A percentile compares a stretch with the other conserved stretches of the same genome.
Evolutionary conservation across 2,113 vertebrate genomes (phyloP).

Genomic region (Labeo rohita): DNA sequence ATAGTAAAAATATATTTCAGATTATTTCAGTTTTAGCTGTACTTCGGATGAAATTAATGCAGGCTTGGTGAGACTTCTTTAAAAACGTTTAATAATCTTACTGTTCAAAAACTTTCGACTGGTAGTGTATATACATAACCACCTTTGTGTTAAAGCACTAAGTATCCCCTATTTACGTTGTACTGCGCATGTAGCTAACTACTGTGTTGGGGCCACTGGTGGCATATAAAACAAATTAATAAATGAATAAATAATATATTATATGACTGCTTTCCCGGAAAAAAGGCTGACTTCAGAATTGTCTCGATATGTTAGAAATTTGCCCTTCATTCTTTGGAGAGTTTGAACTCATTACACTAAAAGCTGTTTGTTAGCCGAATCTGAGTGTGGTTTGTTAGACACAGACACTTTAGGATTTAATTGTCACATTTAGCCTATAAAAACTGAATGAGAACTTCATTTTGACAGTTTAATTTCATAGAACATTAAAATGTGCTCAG

Average conservation of each 20-base stretch:
- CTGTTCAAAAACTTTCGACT: too few relatives aligned
- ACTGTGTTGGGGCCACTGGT: background rate
- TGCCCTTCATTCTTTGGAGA: background rate
- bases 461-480: slow-evolving; percentile 28
- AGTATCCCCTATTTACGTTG: background rate
- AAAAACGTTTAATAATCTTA: too few relatives aligned
- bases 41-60: too few relatives aligned
- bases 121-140: too few relatives aligned
- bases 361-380: background rate
- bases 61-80: too few relatives aligned
- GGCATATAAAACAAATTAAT: background rate
- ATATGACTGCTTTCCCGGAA: background rate
- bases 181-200: background rate
- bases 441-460: background rate
- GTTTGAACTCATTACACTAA: background rate
- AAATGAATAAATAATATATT: too few relatives aligned
- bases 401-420: slow-evolving; percentile 19
- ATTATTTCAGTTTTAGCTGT: too few relatives aligned
- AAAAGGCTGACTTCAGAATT: background rate
- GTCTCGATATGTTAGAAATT: background rate
- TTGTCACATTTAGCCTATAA: slow-evolving; percentile 15
- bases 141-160: background rate
- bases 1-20: too few relatives aligned
- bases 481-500: slow-evolving; percentile 17
- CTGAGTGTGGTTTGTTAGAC: slow-evolving; percentile 4